Base-by-base conservation (phyloP, 1,140 invertebrate species). In the Lepeophtheirus salmonis region DNA sequence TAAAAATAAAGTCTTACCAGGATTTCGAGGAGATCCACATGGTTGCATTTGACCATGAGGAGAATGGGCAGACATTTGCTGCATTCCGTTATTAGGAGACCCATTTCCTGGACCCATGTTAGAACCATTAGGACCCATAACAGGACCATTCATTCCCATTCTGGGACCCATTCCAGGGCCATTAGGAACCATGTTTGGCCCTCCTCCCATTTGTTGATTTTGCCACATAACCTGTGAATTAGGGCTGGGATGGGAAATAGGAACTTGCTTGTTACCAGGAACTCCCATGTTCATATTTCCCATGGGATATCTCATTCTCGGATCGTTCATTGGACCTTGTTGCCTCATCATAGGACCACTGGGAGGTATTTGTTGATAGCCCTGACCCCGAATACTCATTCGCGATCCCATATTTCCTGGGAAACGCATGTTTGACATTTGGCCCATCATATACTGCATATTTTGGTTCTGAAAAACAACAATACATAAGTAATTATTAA, bases 391-490 rank as follows among this genome's bases (percentile, higher is more conserved):
- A 2, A 20, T 2, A 21, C 57, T 22, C 30, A 50, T 51, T 2
- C 16, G 49, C 16, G 20, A 18, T 4, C 59, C 59, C 18, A 16
- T 16, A n/a, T 48, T n/a, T 12, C 50, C 50, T 20, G 41, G 57
- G 20, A 51, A 50, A 20, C 41, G 16, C 41, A 52, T 52, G 16
- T 60, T 50, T 4, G 26, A 20, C 59, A 61, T 61, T 21, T 60
- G 57, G 21, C 24, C 25, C 59, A 61, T 61, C 59, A 61, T 61
- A 26, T 61, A 61, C 12, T n/a, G 49, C 59, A 61, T 61, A 60
- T 60, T 60, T 24, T 60, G 57, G 41, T 50, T 52, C 57, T 60
- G 49, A 16, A 60, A 26, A 2, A 12, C 2, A 23, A 52, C n/a
- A 41, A 41, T 41, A 41, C 6, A 41, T 10, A 41, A 41, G 30